Conservation (phyloP, 2,797 vertebrate species). For the Onychomys arenicola region DNA sequence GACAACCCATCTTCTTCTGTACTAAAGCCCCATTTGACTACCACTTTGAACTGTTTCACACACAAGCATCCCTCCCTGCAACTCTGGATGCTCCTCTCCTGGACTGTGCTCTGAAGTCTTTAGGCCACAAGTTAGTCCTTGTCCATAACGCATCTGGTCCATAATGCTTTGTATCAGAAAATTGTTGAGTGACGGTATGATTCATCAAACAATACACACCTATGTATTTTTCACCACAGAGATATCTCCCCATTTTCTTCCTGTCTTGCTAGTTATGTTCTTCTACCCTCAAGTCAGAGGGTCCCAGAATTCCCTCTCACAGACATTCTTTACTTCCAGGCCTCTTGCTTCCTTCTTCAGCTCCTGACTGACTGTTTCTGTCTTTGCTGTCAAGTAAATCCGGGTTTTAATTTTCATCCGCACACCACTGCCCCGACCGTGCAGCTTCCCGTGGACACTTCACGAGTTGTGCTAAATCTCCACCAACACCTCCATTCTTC, state of each 20-base stretch:
- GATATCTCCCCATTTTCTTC: background rate
- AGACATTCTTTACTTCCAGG: background rate
- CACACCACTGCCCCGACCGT: background rate
- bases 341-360: background rate
- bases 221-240: constrained; percentile 22
- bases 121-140: constrained; percentile 1
- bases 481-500: background rate
- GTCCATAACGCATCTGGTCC: background rate
- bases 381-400: background rate
- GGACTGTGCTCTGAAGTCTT: background rate
- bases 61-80: background rate
- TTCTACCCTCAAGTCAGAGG: background rate
- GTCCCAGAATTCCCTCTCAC: background rate
- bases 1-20: background rate
- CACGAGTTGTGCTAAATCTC: background rate
- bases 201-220: background rate
- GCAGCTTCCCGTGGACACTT: background rate
- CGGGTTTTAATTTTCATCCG: background rate
- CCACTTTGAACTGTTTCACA: background rate
- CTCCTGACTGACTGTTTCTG: background rate
- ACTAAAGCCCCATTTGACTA: background rate
- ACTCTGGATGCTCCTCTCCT: background rate
- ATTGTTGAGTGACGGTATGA: background rate
- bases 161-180: background rate
- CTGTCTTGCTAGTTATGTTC: background rate